phyloP scores from a whole-genome alignment of 2,113 vertebrate species.

The Ictalurus punctatus region DNA sequence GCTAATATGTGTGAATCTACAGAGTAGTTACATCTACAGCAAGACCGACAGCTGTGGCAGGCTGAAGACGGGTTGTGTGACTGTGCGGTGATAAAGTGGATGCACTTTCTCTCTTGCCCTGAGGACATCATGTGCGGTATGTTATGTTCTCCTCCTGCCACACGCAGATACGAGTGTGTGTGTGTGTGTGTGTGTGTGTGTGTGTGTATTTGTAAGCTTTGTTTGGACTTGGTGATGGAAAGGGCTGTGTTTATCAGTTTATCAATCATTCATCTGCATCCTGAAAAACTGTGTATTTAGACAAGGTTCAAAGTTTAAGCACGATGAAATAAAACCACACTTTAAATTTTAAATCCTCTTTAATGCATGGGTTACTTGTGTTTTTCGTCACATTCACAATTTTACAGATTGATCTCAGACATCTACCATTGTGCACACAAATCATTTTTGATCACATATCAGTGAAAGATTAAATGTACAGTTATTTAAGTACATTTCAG shows the following conservation, averaged over 20 bases:
- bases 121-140: constrained; percentile 4
- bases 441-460: background rate
- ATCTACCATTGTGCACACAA: background rate
- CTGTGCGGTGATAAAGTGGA: background rate
- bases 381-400: background rate
- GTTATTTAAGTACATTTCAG: background rate
- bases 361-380: background rate
- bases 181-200: background rate
- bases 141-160: background rate
- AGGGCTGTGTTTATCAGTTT: background rate
- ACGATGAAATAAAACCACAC: background rate
- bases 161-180: background rate
- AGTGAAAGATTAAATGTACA: background rate
- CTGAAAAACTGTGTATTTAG: background rate
- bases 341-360: background rate
- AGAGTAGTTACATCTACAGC: background rate
- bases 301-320: background rate
- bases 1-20: background rate
- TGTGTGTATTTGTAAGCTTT: background rate
- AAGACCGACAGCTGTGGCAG: background rate
- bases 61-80: background rate
- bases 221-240: constrained; percentile 3
- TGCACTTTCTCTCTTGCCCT: background rate
- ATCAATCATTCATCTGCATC: background rate
- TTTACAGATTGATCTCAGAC: background rate